phyloP scores from a whole-genome alignment of 2,888 invertebrate genomes.

The Tromatobia lineatoria region DNA sequence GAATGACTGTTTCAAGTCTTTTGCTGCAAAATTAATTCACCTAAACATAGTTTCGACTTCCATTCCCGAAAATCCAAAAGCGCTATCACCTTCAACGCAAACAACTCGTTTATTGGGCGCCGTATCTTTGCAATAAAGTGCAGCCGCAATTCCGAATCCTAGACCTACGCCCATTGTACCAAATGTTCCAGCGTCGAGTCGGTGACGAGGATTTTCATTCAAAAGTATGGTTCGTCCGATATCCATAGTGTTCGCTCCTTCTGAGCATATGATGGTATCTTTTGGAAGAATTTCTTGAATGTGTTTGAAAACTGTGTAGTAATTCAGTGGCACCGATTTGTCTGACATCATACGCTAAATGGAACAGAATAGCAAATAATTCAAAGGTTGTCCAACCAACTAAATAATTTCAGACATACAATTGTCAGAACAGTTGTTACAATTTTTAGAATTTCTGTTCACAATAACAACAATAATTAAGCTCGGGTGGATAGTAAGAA shows the following conservation, averaged over 20 bases:
- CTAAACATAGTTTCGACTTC: conserved; percentile 98
- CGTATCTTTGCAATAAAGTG: conserved; percentile 94
- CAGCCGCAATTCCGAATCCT: conserved; percentile 97
- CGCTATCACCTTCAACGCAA: conserved; percentile 98
- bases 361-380: conserved; percentile 36
- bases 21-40: conserved; percentile 77
- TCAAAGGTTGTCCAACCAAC: neutral
- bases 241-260: conserved; percentile 99
- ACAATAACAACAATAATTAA: neutral
- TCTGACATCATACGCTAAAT: conserved; percentile 90
- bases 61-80: conserved; percentile 99
- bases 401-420: neutral
- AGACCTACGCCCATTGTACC: conserved; percentile 99
- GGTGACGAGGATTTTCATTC: conserved; percentile 94
- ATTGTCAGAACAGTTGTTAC: too few species aligned
- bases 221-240: conserved; percentile 96
- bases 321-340: conserved; percentile 93
- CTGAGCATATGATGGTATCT: conserved; percentile 96
- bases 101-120: conserved; percentile 94
- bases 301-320: conserved; percentile 96
- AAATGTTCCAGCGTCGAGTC: conserved; percentile 98
- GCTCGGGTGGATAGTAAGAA: neutral
- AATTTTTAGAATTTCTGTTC: neutral
- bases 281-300: conserved; percentile 92
- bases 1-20: neutral